Evolutionary conservation across 1,140 invertebrate species (phyloP).

Genomic region (Caenorhabditis tropicalis): DNA sequence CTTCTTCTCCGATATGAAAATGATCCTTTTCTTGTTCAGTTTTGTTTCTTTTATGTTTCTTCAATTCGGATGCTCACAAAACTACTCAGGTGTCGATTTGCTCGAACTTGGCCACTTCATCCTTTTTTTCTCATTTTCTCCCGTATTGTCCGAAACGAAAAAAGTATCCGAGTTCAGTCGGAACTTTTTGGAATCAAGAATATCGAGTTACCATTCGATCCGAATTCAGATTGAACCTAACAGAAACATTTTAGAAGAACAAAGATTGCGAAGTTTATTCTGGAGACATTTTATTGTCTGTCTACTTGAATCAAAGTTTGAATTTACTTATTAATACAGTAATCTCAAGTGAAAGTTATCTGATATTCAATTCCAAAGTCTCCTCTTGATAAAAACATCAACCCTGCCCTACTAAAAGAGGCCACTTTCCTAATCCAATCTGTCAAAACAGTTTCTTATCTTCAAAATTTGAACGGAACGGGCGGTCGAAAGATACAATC

Average conservation of each 20-base stretch:
- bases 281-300: no score
- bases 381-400: no score
- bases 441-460: no score
- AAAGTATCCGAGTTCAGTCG: neutral
- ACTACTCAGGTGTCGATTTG: neutral
- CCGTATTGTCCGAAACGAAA: no score
- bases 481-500: no score
- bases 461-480: no score
- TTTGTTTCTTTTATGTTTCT: conserved; percentile 15
- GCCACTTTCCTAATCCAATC: no score
- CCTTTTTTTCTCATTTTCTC: neutral
- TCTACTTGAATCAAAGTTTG: no score
- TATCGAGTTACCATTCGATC: neutral
- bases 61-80: neutral
- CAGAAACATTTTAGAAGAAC: neutral
- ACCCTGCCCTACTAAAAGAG: no score
- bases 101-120: neutral
- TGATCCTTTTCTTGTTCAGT: neutral
- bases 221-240: neutral
- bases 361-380: no score
- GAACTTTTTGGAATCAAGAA: neutral
- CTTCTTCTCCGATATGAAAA: neutral
- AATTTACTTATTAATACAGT: no score
- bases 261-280: neutral
- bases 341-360: no score